Conservation (phyloP, 2,797 vertebrate genomes). For the Cossypha caffra region DNA sequence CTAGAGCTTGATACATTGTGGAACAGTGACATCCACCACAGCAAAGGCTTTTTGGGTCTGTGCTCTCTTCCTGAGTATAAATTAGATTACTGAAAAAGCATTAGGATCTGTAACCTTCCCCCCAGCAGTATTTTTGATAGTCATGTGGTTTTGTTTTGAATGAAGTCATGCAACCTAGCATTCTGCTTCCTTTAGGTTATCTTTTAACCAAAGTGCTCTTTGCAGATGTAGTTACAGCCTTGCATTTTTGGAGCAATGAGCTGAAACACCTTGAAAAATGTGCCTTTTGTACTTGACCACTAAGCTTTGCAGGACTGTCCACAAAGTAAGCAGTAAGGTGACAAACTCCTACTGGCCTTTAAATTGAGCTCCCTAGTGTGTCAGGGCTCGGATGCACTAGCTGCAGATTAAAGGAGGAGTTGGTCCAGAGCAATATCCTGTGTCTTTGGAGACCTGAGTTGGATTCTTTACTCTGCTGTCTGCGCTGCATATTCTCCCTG, state of each 20-base stretch:
- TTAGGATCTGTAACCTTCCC: not conserved
- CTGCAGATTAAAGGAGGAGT: not conserved
- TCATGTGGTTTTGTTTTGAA: not conserved
- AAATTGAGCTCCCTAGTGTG: not conserved
- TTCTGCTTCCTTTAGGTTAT: not conserved
- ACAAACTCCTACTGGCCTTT: not conserved
- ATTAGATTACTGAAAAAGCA: not conserved
- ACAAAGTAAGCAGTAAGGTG: not conserved
- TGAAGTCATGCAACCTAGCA: not conserved
- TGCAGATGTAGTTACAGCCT: not conserved
- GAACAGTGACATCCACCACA: not conserved
- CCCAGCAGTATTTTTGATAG: not conserved
- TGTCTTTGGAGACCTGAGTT: not conserved
- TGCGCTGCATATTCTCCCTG: not conserved
- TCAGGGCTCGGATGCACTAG: accelerated
- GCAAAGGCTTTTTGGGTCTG: not conserved
- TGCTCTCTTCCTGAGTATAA: not conserved
- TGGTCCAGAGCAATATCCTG: not conserved
- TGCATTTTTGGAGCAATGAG: not conserved
- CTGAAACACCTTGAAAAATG: not conserved
- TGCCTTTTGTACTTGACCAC: not conserved
- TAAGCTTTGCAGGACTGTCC: not conserved
- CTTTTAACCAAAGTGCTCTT: not conserved
- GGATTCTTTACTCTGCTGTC: not conserved
- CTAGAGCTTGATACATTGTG: not conserved